These are phyloP conservation scores for Protaetia brevitarsis DNA, from an alignment of 1,140 invertebrate genomes.

Conservation along the genomic window DNA sequence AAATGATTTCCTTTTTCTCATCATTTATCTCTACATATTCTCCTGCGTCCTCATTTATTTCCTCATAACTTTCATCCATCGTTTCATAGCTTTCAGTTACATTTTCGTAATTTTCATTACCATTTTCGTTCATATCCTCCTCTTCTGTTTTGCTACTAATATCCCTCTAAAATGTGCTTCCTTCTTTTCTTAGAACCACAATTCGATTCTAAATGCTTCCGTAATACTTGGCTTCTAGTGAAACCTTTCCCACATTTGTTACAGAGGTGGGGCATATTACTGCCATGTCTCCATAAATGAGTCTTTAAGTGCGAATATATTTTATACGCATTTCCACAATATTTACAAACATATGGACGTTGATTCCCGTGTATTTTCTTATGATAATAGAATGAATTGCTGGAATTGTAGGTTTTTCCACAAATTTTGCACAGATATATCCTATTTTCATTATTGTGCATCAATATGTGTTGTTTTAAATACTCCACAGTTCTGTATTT, in stretches of 20 bases:
- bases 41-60: too few relatives aligned
- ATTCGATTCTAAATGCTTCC: neutral
- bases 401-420: constrained; percentile 2
- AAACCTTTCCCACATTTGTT: neutral
- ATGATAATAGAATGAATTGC: constrained; percentile 1
- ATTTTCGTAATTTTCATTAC: neutral
- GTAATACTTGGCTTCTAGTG: neutral
- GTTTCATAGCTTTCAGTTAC: neutral
- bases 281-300: neutral
- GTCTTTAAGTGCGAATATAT: neutral
- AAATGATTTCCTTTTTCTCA: too few relatives aligned
- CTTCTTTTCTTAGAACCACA: neutral
- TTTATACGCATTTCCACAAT: neutral
- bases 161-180: neutral
- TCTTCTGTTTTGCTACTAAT: neutral
- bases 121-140: neutral
- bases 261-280: neutral
- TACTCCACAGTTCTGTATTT: neutral
- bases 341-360: neutral
- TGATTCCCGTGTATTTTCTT: neutral
- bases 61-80: neutral
- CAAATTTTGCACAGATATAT: neutral
- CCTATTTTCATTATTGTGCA: neutral
- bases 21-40: too few relatives aligned
- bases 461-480: neutral